Evolutionary conservation across 2,888 invertebrate species (phyloP).

Genomic region (Tenthredo scrophulariae): DNA sequence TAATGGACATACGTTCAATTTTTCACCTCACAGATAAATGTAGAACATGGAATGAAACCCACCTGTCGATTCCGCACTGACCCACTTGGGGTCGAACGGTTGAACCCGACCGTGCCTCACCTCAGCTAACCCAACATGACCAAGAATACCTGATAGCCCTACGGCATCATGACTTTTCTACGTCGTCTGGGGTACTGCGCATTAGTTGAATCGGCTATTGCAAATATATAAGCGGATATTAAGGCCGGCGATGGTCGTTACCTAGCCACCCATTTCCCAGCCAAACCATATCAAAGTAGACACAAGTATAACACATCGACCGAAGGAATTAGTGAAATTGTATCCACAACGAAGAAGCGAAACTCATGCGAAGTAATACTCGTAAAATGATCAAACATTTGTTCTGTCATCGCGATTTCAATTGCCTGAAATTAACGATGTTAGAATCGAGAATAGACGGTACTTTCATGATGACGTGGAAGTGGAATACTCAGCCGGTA

Average conservation of each 20-base stretch:
- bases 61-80: slow-evolving; percentile 56
- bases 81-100: slow-evolving; percentile 38
- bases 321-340: slow-evolving; percentile 20
- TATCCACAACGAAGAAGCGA: background rate
- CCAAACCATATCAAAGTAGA: background rate
- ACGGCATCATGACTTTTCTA: background rate
- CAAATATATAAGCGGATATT: slow-evolving; percentile 5
- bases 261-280: background rate
- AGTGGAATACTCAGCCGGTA: background rate
- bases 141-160: background rate
- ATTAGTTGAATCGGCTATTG: slow-evolving; percentile 13
- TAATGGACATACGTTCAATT: slow-evolving; percentile 7
- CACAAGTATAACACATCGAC: slow-evolving; percentile 21
- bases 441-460: background rate
- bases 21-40: background rate
- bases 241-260: background rate
- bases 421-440: background rate
- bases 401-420: background rate
- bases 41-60: slow-evolving; percentile 50
- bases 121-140: background rate
- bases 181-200: background rate
- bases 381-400: background rate
- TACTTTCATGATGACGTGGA: background rate
- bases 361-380: background rate
- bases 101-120: slow-evolving; percentile 1